phyloP scores from a whole-genome alignment of 2,888 invertebrate species.

The Drosophila glabriapex region DNA sequence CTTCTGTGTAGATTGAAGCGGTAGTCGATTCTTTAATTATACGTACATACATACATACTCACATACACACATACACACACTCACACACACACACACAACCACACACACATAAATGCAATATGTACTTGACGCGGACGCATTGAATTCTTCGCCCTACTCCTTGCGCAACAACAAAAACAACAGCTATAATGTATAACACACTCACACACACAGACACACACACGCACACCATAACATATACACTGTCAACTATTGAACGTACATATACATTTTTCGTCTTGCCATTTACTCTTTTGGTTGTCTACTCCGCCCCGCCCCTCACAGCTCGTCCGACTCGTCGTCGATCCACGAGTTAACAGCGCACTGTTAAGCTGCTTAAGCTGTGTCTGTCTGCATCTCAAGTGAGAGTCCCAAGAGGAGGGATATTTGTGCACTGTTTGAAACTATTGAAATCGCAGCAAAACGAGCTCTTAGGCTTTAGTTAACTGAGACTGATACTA shows the following conservation, averaged over 20 bases:
- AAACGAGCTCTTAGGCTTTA: constrained; percentile 14
- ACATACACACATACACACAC: neutral
- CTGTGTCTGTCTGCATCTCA: neutral
- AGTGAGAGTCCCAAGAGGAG: neutral
- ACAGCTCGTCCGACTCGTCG: neutral
- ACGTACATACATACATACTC: neutral
- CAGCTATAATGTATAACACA: constrained; percentile 19
- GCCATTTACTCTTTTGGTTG: constrained; percentile 44
- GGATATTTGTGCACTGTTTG: neutral
- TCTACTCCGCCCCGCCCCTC: constrained; percentile 16
- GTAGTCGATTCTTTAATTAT: constrained; percentile 13
- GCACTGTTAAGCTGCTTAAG: neutral
- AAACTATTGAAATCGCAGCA: neutral
- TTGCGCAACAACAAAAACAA: constrained; percentile 8
- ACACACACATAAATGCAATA: neutral
- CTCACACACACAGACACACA: constrained; percentile 16
- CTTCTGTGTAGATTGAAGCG: constrained; percentile 12
- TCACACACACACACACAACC: neutral
- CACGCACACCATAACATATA: constrained; percentile 4
- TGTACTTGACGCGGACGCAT: constrained; percentile 2
- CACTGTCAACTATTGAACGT: constrained; percentile 11
- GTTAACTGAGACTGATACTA: constrained; percentile 46
- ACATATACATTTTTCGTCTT: constrained; percentile 32
- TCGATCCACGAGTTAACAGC: constrained; percentile 7
- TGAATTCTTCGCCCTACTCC: constrained; percentile 13